These are phyloP conservation scores for Hirtodrosophila histrioides DNA, from an alignment of 2,888 invertebrate genomes.

Conservation along the genomic window DNA sequence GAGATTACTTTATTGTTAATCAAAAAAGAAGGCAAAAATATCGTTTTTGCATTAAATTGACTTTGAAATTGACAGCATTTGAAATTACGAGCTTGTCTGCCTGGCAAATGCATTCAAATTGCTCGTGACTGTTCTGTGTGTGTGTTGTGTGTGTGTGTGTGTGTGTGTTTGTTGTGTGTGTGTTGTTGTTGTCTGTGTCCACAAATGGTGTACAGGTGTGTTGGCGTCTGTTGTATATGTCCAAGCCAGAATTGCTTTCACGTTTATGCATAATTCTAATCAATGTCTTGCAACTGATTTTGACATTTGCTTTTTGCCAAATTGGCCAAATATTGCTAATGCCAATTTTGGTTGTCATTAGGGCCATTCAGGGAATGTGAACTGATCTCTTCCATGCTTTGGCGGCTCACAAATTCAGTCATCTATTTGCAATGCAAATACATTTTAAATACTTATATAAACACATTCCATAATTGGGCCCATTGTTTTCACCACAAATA, in stretches of 20 bases:
- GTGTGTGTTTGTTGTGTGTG: background rate
- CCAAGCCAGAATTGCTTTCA: conserved; percentile 23
- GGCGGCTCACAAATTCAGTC: background rate
- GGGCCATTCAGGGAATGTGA: conserved; percentile 28
- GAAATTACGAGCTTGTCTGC: conserved; percentile 46
- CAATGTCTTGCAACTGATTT: conserved; percentile 45
- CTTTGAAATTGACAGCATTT: conserved; percentile 69
- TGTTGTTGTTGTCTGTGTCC: conserved; percentile 8
- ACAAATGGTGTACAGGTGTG: conserved; percentile 1
- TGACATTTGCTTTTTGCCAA: conserved; percentile 55
- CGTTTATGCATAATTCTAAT: conserved; percentile 55
- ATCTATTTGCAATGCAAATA: conserved; percentile 54
- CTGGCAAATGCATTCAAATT: conserved; percentile 42
- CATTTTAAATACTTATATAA: conserved; percentile 2
- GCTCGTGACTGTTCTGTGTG: conserved; percentile 18
- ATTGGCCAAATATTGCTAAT: conserved; percentile 34
- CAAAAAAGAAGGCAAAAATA: conserved; percentile 69
- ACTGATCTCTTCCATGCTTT: conserved; percentile 42
- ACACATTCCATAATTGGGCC: conserved; percentile 10
- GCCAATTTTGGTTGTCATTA: conserved; percentile 42
- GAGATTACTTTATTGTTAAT: conserved; percentile 81
- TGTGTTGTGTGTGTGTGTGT: background rate
- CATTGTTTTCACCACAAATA: conserved; percentile 19
- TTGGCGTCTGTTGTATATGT: conserved; percentile 7
- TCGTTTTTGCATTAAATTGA: conserved; percentile 74